These are phyloP conservation scores for Drosophila tripunctata DNA, from an alignment of 2,888 invertebrate genomes.

Conservation along the genomic window DNA sequence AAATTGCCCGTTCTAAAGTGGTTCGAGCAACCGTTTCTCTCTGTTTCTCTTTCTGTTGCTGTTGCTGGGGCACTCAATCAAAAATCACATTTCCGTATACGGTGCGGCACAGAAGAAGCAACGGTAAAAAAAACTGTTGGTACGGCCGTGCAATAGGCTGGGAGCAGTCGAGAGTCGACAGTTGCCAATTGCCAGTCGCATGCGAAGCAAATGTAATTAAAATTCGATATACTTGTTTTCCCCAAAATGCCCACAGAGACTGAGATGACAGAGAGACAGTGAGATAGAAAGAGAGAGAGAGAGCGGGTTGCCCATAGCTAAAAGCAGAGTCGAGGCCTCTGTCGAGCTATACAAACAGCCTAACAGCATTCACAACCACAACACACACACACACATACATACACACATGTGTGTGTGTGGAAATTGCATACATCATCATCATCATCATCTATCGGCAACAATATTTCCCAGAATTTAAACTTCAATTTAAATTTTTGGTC, in stretches of 20 bases:
- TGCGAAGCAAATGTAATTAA: conserved; percentile 78
- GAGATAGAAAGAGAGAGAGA: conserved; percentile 6
- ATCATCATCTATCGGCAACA: conserved; percentile 47
- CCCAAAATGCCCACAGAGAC: conserved; percentile 67
- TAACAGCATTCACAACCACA: conserved; percentile 39
- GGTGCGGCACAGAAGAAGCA: conserved; percentile 24
- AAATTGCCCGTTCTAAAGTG: conserved; percentile 32
- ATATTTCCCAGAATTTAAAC: conserved; percentile 71
- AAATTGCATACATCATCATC: conserved; percentile 63
- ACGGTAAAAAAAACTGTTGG: conserved; percentile 42
- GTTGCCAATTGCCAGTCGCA: conserved; percentile 31
- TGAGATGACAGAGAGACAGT: conserved; percentile 33
- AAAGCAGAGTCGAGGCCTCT: conserved; percentile 34
- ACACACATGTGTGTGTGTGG: conserved; percentile 24
- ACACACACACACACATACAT: conserved; percentile 14
- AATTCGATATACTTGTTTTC: conserved; percentile 81
- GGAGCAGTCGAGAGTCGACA: conserved; percentile 8
- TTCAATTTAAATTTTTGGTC: conserved; percentile 81
- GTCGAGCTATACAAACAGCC: conserved; percentile 48
- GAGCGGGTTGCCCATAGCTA: conserved; percentile 7
- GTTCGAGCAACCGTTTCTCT: conserved; percentile 13
- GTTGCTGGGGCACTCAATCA: conserved; percentile 70
- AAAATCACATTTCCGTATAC: conserved; percentile 74
- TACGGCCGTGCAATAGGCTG: conserved; percentile 3
- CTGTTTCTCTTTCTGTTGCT: conserved; percentile 27